These are phyloP conservation scores for Empis livida DNA, from an alignment of 2,888 invertebrate genomes.

Conservation along the genomic window DNA sequence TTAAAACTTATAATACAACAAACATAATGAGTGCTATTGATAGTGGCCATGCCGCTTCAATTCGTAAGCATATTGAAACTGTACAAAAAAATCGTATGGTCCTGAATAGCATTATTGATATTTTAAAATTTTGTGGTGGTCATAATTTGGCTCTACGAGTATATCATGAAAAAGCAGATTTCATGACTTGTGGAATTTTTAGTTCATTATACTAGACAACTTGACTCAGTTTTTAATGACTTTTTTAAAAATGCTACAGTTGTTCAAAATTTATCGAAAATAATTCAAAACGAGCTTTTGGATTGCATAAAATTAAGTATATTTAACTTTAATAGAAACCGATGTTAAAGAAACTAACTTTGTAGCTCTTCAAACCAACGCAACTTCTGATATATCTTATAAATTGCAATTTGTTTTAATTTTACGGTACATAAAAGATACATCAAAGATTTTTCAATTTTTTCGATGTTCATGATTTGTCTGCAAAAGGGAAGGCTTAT, in stretches of 20 bases:
- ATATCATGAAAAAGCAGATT: neutral
- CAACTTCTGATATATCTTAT: neutral
- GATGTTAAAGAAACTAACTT: neutral
- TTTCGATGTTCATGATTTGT: neutral
- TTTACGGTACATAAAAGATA: too few species aligned
- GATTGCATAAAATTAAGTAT: neutral
- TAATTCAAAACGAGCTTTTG: neutral
- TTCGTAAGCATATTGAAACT: too few species aligned
- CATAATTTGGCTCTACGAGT: constrained; percentile 1
- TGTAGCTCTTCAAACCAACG: neutral
- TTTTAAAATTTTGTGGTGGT: constrained; percentile 3
- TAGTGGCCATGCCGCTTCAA: too few species aligned
- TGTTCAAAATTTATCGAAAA: neutral
- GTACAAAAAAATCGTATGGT: neutral
- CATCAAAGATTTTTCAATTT: too few species aligned
- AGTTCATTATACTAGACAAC: neutral
- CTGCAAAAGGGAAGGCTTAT: neutral
- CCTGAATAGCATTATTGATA: constrained; percentile 1
- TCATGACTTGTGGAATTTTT: neutral
- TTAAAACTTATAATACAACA: too few species aligned
- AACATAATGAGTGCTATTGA: too few species aligned
- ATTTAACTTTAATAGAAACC: neutral
- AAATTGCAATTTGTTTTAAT: neutral
- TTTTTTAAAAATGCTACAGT: neutral
- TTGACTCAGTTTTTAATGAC: neutral